phyloP scores from a whole-genome alignment of 1,140 invertebrate genomes.

The Ctenoplectra terminalis region DNA sequence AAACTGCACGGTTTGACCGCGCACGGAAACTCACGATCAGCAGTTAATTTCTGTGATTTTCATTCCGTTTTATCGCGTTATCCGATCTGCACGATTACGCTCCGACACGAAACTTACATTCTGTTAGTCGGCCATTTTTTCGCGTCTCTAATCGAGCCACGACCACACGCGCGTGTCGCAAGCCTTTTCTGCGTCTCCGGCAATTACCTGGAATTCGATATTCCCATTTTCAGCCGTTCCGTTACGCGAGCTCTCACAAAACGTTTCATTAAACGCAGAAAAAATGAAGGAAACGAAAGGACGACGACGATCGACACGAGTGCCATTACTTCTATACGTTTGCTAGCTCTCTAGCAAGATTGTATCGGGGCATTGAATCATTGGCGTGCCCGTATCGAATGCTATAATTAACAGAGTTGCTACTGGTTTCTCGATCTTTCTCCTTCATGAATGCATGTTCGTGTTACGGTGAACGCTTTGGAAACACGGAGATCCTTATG shows the following conservation, averaged over 20 bases:
- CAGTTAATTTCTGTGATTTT: slow-evolving; percentile 26
- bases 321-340: neutral
- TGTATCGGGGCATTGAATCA: slow-evolving; percentile 40
- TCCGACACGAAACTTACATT: neutral
- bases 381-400: slow-evolving; percentile 25
- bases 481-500: neutral
- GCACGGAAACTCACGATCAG: neutral
- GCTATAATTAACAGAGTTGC: slow-evolving; percentile 61
- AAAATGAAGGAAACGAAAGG: neutral
- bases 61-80: neutral
- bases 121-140: neutral
- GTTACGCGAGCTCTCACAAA: neutral
- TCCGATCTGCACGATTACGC: neutral
- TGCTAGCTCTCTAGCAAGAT: slow-evolving; percentile 1
- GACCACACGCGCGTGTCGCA: neutral
- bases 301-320: neutral
- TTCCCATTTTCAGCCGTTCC: slow-evolving; percentile 7
- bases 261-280: slow-evolving; percentile 10
- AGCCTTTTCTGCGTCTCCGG: neutral
- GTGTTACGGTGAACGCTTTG: neutral
- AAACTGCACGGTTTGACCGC: neutral
- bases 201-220: slow-evolving; percentile 25
- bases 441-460: neutral
- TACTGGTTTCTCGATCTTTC: slow-evolving; percentile 42
- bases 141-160: neutral